Evolutionary conservation across 1,140 invertebrate species (phyloP), one percentile per base, ranked within the genome.

Genomic region (Apolygus lucorum): DNA sequence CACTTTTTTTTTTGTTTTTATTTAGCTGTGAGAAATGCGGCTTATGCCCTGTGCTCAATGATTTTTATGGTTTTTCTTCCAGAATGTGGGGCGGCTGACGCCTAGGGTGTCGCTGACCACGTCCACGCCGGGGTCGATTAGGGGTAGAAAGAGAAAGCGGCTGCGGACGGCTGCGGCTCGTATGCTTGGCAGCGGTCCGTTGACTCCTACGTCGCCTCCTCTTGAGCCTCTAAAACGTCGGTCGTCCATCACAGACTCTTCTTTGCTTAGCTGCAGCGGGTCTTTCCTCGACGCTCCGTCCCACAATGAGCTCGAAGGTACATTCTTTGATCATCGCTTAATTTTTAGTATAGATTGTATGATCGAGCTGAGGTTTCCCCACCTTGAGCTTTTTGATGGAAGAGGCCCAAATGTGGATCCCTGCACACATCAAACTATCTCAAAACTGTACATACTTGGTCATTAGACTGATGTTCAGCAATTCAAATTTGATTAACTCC

Each of bases 271-370:
- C 75, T 87, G 91, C 21, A 91, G 89, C 72, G 90, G 89, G 62
- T 93, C 91, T 73, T 91, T 94, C 78, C 83, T 95, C 28, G 93
- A 95, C 77, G 90, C 88, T 73, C 92, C 90, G 24, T 83, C 86
- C 49, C 28, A 63, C 28, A 29, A 28, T 27, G 69, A 70, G 34
- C 25, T 77, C 83, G 84, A 87, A 78, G 84, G 84, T 85, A 68
- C 76, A 4, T 49, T 8, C 34, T n/a, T n/a, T n/a, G n/a, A n/a
- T n/a, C n/a, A n/a, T n/a, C n/a, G n/a, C n/a, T n/a, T n/a, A n/a
- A n/a, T n/a, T n/a, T n/a, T n/a, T n/a, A n/a, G n/a, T n/a, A n/a
- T n/a, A n/a, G n/a, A n/a, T n/a, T n/a, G n/a, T n/a, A n/a, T n/a
- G n/a, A n/a, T n/a, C n/a, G n/a, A n/a, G n/a, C n/a, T n/a, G n/a